Conservation (phyloP, 2,888 invertebrate genomes). For the Brachylomia viminalis region DNA sequence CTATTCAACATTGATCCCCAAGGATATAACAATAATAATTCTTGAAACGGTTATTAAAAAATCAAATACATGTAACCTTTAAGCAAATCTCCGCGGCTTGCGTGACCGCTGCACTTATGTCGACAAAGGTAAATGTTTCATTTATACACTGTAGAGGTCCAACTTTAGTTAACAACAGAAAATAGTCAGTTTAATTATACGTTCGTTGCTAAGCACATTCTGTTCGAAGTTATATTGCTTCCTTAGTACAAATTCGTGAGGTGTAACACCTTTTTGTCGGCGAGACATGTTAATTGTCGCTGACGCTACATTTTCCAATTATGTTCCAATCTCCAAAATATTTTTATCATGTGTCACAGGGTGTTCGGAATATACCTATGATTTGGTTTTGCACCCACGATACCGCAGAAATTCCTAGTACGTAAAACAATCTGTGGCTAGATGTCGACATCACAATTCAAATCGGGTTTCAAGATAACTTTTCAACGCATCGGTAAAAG, state of each 20-base stretch:
- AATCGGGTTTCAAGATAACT: not conserved
- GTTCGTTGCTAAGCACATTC: slow-evolving; percentile 43
- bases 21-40: slow-evolving; percentile 53
- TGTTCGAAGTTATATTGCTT: slow-evolving; percentile 57
- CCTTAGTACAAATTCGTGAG: slow-evolving; percentile 68
- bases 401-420: not conserved
- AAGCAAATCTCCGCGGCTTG: slow-evolving; percentile 49
- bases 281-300: slow-evolving; percentile 39
- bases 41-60: slow-evolving; percentile 62
- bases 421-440: not conserved
- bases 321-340: slow-evolving; percentile 4
- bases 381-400: not conserved
- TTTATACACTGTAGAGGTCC: slow-evolving; percentile 30
- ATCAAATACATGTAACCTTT: slow-evolving; percentile 65
- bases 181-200: slow-evolving; percentile 50
- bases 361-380: not conserved
- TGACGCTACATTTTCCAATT: slow-evolving; percentile 14
- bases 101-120: slow-evolving; percentile 63
- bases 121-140: slow-evolving; percentile 36
- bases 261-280: slow-evolving; percentile 36
- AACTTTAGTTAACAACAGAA: slow-evolving; percentile 31
- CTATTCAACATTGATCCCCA: slow-evolving; percentile 58
- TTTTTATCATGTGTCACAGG: not conserved
- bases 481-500: not conserved
- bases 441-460: not conserved